A percentile compares a stretch with the other conserved stretches of the same genome.
Conservation (phyloP, 2,888 invertebrate genomes). For the Mythimna pallens region DNA sequence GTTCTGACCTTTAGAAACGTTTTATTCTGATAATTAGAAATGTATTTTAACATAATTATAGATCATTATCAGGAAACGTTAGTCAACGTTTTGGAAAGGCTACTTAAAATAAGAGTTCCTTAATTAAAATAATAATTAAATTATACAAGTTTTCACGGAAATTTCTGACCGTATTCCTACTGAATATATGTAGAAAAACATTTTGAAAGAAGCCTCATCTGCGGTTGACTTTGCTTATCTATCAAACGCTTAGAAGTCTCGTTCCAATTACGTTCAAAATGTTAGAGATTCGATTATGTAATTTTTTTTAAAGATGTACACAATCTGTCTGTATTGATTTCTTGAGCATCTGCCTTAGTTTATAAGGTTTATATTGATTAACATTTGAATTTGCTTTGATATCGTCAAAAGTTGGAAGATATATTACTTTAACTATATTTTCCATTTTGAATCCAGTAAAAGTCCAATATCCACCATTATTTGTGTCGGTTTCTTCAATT, state of each 20-base stretch:
- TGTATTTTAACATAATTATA: neutral
- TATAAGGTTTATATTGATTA: neutral
- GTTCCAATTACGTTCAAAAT: neutral
- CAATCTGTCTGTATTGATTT: neutral
- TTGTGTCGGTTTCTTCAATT: neutral
- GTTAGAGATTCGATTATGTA: neutral
- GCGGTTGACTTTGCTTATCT: slow-evolving; percentile 2
- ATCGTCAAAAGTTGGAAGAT: too few species aligned
- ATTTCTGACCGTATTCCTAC: neutral
- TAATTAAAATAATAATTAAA: neutral
- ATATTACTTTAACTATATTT: too few species aligned
- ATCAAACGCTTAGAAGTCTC: neutral
- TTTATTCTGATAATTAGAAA: slow-evolving; percentile 10
- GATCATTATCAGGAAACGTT: neutral
- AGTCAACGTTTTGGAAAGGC: neutral
- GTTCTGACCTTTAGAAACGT: too few species aligned
- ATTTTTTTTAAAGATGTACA: neutral
- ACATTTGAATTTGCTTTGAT: neutral
- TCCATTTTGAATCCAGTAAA: too few species aligned
- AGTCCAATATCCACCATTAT: neutral
- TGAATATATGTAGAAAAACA: neutral
- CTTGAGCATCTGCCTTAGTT: neutral
- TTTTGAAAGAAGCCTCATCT: neutral
- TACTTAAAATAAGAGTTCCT: neutral
- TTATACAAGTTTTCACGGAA: neutral